These are phyloP conservation scores for Eptatretus burgeri DNA, from an alignment of 2,113 vertebrate species.

Conservation along the genomic window DNA sequence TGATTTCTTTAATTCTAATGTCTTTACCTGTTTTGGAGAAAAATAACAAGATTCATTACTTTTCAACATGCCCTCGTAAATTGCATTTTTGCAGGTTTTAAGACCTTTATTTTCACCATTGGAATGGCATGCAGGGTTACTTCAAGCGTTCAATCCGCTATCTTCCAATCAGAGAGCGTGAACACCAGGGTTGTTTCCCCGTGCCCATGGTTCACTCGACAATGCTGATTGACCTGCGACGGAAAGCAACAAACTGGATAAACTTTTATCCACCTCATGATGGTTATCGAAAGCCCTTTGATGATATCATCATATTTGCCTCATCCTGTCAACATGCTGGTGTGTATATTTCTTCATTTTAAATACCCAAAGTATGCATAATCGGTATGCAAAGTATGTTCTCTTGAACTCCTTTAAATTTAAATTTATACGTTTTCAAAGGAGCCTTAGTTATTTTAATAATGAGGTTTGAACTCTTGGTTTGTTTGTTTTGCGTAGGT, in stretches of 20 bases:
- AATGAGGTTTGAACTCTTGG: background rate
- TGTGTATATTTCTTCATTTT: conserved; percentile 12
- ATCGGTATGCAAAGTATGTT: too few species aligned
- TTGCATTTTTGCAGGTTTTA: too few species aligned
- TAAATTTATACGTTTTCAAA: too few species aligned
- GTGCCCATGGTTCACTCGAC: conserved; percentile 91
- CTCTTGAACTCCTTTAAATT: too few species aligned
- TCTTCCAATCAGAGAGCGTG: conserved; percentile 40
- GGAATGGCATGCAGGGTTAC: conserved; percentile 28
- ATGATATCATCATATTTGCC: conserved; percentile 73
- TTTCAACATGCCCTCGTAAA: too few species aligned
- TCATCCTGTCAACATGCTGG: conserved; percentile 52
- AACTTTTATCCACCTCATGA: conserved; percentile 46
- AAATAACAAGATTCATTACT: too few species aligned
- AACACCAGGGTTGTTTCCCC: conserved; percentile 40
- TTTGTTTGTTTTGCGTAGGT: background rate
- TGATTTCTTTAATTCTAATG: too few species aligned
- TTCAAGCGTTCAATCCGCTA: conserved; percentile 57
- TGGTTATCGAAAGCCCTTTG: conserved; percentile 57
- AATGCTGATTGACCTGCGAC: conserved; percentile 50
- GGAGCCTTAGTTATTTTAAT: too few species aligned
- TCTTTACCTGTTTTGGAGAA: too few species aligned
- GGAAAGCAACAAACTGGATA: conserved; percentile 27
- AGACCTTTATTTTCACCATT: too few species aligned
- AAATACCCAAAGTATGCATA: background rate